Conservation (phyloP, 1,140 invertebrate species). For the Marisa cornuarietis region DNA sequence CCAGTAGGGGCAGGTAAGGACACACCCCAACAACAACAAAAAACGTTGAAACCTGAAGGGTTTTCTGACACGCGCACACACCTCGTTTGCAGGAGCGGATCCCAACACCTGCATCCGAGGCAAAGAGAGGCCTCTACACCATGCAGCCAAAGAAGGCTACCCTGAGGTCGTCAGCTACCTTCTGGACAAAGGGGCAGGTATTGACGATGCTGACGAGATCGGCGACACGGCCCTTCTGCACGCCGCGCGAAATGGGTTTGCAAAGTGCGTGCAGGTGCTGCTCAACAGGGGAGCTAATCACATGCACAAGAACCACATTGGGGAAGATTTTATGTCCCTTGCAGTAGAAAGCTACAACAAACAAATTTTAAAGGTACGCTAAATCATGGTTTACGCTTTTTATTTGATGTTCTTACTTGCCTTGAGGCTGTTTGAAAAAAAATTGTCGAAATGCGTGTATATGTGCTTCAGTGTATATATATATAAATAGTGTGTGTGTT, state of each 20-base stretch:
- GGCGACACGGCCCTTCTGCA: slow-evolving; percentile 55
- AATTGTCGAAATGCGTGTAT: too few relatives aligned
- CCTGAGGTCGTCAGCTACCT: slow-evolving; percentile 38
- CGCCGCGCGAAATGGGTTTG: slow-evolving; percentile 45
- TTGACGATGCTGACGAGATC: slow-evolving; percentile 47
- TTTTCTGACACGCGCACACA: too few relatives aligned
- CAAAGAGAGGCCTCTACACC: slow-evolving; percentile 54
- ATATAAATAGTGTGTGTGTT: too few relatives aligned
- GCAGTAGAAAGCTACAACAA: slow-evolving; percentile 47
- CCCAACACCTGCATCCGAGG: slow-evolving; percentile 51
- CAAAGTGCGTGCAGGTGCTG: slow-evolving; percentile 41
- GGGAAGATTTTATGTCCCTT: slow-evolving; percentile 52
- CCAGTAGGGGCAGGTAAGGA: too few relatives aligned
- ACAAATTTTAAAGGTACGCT: slow-evolving; percentile 30
- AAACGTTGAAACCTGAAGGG: too few relatives aligned
- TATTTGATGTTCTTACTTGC: too few relatives aligned
- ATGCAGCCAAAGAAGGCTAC: slow-evolving; percentile 56
- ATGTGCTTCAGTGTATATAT: too few relatives aligned
- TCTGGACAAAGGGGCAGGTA: slow-evolving; percentile 36
- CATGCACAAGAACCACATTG: slow-evolving; percentile 49
- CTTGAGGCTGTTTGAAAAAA: too few relatives aligned
- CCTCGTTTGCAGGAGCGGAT: slow-evolving; percentile 39
- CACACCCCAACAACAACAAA: too few relatives aligned
- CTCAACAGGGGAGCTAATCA: slow-evolving; percentile 42
- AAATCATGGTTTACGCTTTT: too few relatives aligned